Evolutionary conservation across 2,113 vertebrate species (phyloP).

Genomic region (Oriolus oriolus): DNA sequence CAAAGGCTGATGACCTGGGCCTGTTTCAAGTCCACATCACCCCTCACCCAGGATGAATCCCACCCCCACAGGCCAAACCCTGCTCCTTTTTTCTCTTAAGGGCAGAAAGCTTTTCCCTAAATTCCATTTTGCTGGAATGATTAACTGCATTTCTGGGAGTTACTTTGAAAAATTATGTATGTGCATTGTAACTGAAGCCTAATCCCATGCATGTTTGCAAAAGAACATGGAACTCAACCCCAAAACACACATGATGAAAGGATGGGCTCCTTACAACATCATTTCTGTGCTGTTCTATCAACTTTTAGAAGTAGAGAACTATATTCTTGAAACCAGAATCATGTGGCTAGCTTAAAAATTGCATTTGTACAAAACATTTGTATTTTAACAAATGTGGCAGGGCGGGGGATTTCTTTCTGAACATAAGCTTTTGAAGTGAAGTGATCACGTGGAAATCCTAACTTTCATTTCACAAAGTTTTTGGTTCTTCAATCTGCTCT

Average conservation of each 20-base stretch:
- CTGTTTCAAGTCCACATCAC: background rate
- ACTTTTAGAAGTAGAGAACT: background rate
- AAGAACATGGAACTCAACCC: background rate
- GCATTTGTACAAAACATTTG: background rate
- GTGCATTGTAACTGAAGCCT: background rate
- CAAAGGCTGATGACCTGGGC: background rate
- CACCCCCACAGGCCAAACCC: background rate
- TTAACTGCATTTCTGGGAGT: background rate
- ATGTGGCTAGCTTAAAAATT: background rate
- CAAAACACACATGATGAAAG: background rate
- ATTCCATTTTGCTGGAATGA: background rate
- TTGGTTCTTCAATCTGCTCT: constrained; percentile 13
- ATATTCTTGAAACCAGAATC: background rate
- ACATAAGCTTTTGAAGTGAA: background rate
- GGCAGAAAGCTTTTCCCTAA: background rate
- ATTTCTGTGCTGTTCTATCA: background rate
- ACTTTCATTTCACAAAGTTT: constrained; percentile 7
- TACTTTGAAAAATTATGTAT: background rate
- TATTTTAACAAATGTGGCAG: background rate
- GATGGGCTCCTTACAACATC: background rate
- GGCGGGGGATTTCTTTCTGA: background rate
- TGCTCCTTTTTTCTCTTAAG: background rate
- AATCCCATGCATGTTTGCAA: background rate
- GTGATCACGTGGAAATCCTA: background rate
- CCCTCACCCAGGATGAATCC: background rate